These are phyloP conservation scores for Schrankia costaestrigalis DNA, from an alignment of 2,888 invertebrate genomes.

Conservation along the genomic window DNA sequence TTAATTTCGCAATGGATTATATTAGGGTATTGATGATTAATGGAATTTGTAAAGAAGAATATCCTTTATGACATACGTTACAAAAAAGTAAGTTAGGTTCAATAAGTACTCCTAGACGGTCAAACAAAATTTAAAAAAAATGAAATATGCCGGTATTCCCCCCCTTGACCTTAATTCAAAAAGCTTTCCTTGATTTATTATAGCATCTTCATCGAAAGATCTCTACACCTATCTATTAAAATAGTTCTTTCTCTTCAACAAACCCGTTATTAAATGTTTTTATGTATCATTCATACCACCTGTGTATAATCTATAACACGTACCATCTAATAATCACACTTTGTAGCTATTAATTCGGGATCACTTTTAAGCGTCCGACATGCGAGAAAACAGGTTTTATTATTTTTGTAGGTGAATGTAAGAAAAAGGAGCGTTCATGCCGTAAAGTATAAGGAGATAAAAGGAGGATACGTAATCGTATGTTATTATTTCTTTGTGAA, in stretches of 20 bases:
- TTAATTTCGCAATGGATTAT: no score
- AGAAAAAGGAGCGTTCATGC: constrained; percentile 61
- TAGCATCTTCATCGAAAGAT: neutral
- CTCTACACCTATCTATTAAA: neutral
- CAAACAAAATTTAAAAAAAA: no score
- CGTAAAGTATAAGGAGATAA: constrained; percentile 59
- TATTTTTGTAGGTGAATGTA: constrained; percentile 47
- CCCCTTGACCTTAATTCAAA: no score
- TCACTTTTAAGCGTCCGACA: constrained; percentile 63
- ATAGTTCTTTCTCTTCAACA: constrained; percentile 1
- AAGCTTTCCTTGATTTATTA: no score
- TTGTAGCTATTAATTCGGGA: constrained; percentile 67
- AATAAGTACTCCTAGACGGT: no score
- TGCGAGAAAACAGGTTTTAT: constrained; percentile 66
- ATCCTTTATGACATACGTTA: no score
- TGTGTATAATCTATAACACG: constrained; percentile 11
- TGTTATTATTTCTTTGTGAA: constrained; percentile 73
- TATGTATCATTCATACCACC: constrained; percentile 3
- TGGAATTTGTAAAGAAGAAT: no score
- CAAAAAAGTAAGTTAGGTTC: no score
- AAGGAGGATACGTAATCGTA: constrained; percentile 56
- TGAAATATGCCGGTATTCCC: no score
- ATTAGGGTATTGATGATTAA: no score
- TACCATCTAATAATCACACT: constrained; percentile 65
- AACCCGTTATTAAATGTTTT: constrained; percentile 6